Base-by-base conservation (phyloP, 2,888 invertebrate genomes). In the Dinocampus coccinellae region DNA sequence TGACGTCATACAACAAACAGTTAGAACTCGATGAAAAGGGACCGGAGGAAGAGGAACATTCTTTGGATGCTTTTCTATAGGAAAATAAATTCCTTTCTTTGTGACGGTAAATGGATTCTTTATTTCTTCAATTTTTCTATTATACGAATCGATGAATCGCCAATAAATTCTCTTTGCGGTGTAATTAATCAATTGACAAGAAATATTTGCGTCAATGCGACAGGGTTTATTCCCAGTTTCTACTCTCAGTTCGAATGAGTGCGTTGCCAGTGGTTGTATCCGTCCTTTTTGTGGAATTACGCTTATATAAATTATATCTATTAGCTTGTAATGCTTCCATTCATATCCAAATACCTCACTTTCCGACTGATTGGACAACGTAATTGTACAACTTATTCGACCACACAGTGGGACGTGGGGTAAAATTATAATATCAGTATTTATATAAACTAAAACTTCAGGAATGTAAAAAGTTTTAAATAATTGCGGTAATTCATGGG, bases 91-190 rank as follows among this genome's bases (percentile, higher is more conserved):
- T 69, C 86, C 87, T 70, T 83, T 82, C 73, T 88, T 88, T 1
- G 86, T 88, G 24, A 89, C 86, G 7, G 78, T 83, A 77, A 89
- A 89, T 66, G 88, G 83, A 29, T 82, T 81, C 39, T 84, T 75
- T 57, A 86, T 74, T 78, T 84, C 78, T 67, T 83, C 70, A 29
- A 79, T 73, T 13, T 80, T 73, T 39, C 73, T 69, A 39, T 81
- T 69, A 64, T 83, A 77, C 34, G 80, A 73, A 2, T 79, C 72
- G n/a, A 83, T 33, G n/a, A 84, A 83, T 74, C 84, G 84, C 73
- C 84, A 80, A 72, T 88, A 84, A n/a, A 76, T 42, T 58, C 85
- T 79, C 63, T 84, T 82, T 73, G 88, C 74, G 34, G 83, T 87
- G 29, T 85, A 81, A 79, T 89, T 85, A 9, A 87, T 73, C 62